Conservation (phyloP, 1,140 invertebrate genomes). For the Hormaphis cornu region DNA sequence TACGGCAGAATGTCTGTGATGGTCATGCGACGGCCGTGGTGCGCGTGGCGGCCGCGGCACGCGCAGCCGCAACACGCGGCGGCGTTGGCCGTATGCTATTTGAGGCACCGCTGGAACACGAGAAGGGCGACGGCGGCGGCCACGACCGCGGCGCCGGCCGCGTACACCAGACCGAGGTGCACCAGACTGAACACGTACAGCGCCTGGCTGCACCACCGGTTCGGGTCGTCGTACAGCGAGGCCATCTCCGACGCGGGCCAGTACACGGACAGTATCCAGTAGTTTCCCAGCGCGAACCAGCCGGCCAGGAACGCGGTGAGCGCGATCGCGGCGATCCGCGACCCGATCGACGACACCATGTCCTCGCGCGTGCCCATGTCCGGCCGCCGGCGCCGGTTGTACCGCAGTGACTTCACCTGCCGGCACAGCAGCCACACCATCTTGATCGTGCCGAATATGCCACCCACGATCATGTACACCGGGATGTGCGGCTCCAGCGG, state of each 20-base stretch:
- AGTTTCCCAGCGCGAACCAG: conserved; percentile 69
- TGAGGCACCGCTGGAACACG: conserved; percentile 48
- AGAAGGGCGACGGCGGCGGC: conserved; percentile 53
- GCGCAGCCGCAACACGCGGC: background rate
- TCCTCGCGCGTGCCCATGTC: conserved; percentile 43
- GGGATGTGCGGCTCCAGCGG: conserved; percentile 66
- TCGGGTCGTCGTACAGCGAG: conserved; percentile 56
- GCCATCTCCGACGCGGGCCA: conserved; percentile 60
- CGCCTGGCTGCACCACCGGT: conserved; percentile 64
- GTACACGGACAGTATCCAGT: conserved; percentile 67
- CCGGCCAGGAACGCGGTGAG: conserved; percentile 59
- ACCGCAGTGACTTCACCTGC: conserved; percentile 51
- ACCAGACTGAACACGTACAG: conserved; percentile 68
- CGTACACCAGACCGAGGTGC: conserved; percentile 53
- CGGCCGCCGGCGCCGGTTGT: conserved; percentile 45
- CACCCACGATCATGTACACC: conserved; percentile 73
- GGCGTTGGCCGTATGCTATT: conserved; percentile 15
- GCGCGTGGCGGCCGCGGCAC: background rate
- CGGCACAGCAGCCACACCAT: conserved; percentile 61
- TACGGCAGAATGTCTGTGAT: background rate
- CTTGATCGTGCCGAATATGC: conserved; percentile 58
- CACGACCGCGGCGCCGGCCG: conserved; percentile 15
- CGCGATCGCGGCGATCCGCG: conserved; percentile 46
- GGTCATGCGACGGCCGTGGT: background rate
- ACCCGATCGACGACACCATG: conserved; percentile 46